Percentiles rank a stretch among this genome's conserved stretches.
phyloP scores from a whole-genome alignment of 2,888 invertebrate species.

The Synergus itoensis region DNA sequence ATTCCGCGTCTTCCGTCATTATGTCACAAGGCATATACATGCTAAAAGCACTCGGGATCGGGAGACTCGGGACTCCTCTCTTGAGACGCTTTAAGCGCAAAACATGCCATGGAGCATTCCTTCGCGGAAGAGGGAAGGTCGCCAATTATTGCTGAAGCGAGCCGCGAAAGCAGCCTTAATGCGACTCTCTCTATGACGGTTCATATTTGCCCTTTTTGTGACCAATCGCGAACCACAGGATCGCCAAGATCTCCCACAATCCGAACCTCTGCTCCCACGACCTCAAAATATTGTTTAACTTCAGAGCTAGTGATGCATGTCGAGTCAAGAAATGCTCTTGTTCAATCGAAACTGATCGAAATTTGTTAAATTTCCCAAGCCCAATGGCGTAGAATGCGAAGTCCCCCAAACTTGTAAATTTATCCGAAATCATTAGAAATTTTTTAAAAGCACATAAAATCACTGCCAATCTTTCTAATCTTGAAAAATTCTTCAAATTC shows the following conservation, averaged over 20 bases:
- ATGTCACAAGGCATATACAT: conserved; percentile 54
- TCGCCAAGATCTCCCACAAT: conserved; percentile 45
- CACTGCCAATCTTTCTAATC: too few species aligned
- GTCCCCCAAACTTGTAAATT: too few species aligned
- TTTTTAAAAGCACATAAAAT: too few species aligned
- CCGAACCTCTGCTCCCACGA: conserved; percentile 50
- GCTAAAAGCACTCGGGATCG: conserved; percentile 24
- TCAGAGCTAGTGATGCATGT: too few species aligned
- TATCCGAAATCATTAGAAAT: too few species aligned
- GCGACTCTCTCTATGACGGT: conserved; percentile 68
- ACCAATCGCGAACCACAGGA: conserved; percentile 33
- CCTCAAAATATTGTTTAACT: neutral
- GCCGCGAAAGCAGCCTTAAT: conserved; percentile 68
- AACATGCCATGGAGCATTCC: conserved; percentile 68
- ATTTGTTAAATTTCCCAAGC: too few species aligned
- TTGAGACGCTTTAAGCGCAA: conserved; percentile 50
- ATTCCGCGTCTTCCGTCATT: conserved; percentile 57
- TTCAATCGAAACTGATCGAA: too few species aligned
- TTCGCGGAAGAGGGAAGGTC: conserved; percentile 75
- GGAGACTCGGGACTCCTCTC: conserved; percentile 34
- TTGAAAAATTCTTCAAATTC: too few species aligned
- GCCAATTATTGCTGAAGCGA: conserved; percentile 72
- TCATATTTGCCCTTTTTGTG: conserved; percentile 67
- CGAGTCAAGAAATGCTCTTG: too few species aligned
- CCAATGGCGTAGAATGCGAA: too few species aligned